Evolutionary conservation across 2,113 vertebrate genomes (phyloP).

Genomic region (Puffinus mauretanicus): DNA sequence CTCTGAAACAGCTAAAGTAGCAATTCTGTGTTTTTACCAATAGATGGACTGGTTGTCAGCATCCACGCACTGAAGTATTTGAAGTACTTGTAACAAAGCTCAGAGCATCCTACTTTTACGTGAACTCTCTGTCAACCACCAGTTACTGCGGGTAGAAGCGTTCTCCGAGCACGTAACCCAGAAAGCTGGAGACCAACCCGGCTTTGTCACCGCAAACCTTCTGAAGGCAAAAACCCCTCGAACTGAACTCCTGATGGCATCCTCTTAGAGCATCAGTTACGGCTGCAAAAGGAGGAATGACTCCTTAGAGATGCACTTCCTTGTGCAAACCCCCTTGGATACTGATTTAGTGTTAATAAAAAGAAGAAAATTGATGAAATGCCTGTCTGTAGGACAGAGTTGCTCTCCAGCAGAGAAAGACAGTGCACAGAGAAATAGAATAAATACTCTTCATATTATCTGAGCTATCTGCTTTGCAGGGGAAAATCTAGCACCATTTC

Average conservation of each 20-base stretch:
- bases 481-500: neutral
- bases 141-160: rapidly evolving
- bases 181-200: neutral
- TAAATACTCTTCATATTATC: neutral
- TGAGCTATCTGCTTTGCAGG: neutral
- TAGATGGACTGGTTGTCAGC: neutral
- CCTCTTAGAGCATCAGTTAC: neutral
- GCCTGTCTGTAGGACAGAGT: neutral
- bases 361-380: neutral
- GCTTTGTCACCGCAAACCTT: neutral
- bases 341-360: neutral
- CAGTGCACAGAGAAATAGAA: neutral
- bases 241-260: neutral
- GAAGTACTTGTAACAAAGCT: neutral
- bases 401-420: slow-evolving; percentile 20
- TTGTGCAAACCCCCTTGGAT: neutral
- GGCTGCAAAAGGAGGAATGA: neutral
- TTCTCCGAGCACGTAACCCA: neutral
- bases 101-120: neutral
- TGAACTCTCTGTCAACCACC: neutral
- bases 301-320: neutral
- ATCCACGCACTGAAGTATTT: neutral
- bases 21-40: slow-evolving; percentile 7
- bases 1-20: neutral
- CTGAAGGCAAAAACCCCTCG: neutral